A percentile compares a stretch with the other conserved stretches of the same genome.
Evolutionary conservation across 2,888 invertebrate species (phyloP).

Genomic region (Athalia rosae): DNA sequence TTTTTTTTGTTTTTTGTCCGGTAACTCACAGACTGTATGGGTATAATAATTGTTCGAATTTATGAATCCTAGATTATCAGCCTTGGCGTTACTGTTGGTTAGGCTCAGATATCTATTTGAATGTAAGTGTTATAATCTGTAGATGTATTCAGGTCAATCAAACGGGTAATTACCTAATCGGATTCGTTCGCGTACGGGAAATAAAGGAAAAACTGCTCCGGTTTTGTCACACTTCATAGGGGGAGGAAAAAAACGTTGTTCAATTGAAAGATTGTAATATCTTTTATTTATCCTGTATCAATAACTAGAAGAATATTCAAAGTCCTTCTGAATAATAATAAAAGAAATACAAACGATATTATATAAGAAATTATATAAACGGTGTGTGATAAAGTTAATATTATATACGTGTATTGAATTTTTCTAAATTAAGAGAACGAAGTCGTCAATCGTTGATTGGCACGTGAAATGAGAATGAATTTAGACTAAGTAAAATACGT

Average conservation of each 20-base stretch:
- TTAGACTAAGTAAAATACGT: conserved; percentile 43
- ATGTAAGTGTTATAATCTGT: conserved; percentile 41
- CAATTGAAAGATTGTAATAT: neutral
- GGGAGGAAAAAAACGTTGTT: neutral
- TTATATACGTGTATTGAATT: conserved; percentile 20
- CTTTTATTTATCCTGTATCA: neutral
- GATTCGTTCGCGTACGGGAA: neutral
- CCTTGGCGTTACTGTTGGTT: conserved; percentile 38
- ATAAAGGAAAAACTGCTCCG: neutral
- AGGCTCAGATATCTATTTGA: conserved; percentile 36
- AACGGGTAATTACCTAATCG: neutral
- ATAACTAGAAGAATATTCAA: conserved; percentile 8
- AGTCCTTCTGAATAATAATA: conserved; percentile 9
- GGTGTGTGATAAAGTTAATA: conserved; percentile 16
- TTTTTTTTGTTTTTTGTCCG: no score
- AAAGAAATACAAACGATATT: conserved; percentile 31
- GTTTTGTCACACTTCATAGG: neutral
- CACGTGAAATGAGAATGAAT: conserved; percentile 18
- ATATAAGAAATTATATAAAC: conserved; percentile 22
- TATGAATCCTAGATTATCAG: conserved; percentile 36
- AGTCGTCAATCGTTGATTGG: conserved; percentile 43
- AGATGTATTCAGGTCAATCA: conserved; percentile 28
- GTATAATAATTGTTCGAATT: neutral
- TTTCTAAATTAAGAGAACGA: conserved; percentile 5
- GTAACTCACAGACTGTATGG: no score